Percentiles rank a stretch among this genome's conserved stretches.
Evolutionary conservation across 2,113 vertebrate species (phyloP).

Genomic region (Morone saxatilis): DNA sequence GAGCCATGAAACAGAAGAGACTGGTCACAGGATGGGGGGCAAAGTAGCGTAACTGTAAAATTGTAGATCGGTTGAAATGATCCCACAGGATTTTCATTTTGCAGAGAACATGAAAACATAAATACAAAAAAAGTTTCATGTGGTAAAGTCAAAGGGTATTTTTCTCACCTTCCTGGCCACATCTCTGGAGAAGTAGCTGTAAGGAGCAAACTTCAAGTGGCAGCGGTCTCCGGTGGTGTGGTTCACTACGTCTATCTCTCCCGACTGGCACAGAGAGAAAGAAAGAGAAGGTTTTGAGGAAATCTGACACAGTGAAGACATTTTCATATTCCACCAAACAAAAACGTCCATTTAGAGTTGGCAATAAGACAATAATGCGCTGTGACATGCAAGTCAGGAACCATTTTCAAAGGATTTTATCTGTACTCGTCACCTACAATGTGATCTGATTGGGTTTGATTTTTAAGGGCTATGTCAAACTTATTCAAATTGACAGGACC

Average conservation of each 20-base stretch:
- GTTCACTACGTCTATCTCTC: constrained; percentile 97
- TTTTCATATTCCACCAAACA: no score
- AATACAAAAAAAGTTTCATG: background rate
- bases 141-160: background rate
- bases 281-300: background rate
- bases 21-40: no score
- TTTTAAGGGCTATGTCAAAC: no score
- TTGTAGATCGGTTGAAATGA: no score
- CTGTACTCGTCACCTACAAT: background rate
- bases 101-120: no score
- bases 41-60: background rate
- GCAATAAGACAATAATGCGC: background rate
- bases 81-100: no score
- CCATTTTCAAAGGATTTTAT: background rate
- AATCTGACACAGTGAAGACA: background rate
- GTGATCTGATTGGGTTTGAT: no score
- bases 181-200: constrained; percentile 97
- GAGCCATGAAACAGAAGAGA: background rate
- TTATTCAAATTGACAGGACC: no score
- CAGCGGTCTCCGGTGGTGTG: constrained; percentile 95
- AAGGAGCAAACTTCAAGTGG: constrained; percentile 96
- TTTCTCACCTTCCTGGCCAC: constrained; percentile 93
- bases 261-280: constrained; percentile 84
- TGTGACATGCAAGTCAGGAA: background rate
- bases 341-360: background rate